Base-by-base conservation (phyloP, 2,888 invertebrate genomes). In the Spodoptera picta region DNA sequence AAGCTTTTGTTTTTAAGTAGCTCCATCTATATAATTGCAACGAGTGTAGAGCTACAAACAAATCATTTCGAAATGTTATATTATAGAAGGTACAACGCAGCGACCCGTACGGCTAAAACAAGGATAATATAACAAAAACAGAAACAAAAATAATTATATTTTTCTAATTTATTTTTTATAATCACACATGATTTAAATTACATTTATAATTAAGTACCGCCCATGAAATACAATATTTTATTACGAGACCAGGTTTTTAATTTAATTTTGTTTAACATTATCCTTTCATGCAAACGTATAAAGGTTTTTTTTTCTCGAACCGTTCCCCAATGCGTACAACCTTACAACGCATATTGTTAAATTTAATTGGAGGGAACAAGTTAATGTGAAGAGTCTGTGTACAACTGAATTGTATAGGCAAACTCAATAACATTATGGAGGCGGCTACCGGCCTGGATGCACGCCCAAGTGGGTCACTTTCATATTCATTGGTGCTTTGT, bases 301-400 rank as follows among this genome's bases (percentile, higher is more conserved):
- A 6, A 24, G 47, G 24, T 24, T 24, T 23, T 47, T 24, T 47
- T 46, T 47, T 50, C 51, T 43, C 11, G 36, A 44, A 55, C 44
- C 31, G 41, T 46, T 68, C 58, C 50, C 55, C 47, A 47, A 69
- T 55, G 27, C 44, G 10, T 36, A 36, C 36, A 36, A 36, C 36
- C 24, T 53, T 43, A 51, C 47, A 41, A 63, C 44, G 63, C 31
- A 56, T 67, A 67, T 69, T 63, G 51, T 67, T 56, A 56, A 48
- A 67, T 63, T 48, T 67, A 67, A 67, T 69, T 69, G 56, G 44
- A 51, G 31, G 42, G 63, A 69, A 67, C 51, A 69, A 56, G 45
- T 44, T 24, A 62, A 47, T 52, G 63, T 43, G 14, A 46, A 49
- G 45, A 27, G 36, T 7, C 9, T 50, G 45, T 66, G 36, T 66